Evolutionary conservation across 2,797 vertebrate genomes (phyloP).

Genomic region (Columba guinea): DNA sequence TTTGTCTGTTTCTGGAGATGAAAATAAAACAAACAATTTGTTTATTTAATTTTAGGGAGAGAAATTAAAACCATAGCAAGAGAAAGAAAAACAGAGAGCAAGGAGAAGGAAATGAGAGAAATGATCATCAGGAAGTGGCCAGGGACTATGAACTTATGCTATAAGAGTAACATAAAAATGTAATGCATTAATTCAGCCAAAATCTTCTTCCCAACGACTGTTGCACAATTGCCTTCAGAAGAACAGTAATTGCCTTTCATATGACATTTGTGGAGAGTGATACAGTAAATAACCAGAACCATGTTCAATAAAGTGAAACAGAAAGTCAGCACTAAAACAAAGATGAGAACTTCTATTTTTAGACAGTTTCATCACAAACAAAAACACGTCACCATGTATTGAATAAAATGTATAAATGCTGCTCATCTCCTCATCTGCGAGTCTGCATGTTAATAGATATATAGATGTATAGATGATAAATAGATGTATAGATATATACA

Average conservation of each 20-base stretch:
- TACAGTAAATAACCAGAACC: background rate
- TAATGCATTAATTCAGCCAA: background rate
- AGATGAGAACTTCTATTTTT: background rate
- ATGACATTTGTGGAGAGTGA: background rate
- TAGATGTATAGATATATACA: background rate
- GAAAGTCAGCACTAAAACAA: background rate
- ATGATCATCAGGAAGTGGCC: background rate
- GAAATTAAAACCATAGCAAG: background rate
- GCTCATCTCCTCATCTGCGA: background rate
- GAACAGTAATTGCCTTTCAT: background rate
- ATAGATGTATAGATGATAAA: background rate
- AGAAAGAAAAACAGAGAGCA: background rate
- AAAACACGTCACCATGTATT: background rate
- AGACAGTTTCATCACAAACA: background rate
- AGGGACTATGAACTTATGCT: background rate
- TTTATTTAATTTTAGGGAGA: background rate
- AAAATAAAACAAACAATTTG: background rate
- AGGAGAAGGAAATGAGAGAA: background rate
- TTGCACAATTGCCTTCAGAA: background rate
- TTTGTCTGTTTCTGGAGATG: background rate
- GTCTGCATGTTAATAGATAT: background rate
- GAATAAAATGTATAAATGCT: background rate
- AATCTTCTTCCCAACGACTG: background rate
- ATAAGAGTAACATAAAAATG: background rate
- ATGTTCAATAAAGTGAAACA: background rate